Conservation (phyloP, 2,888 invertebrate genomes). For the Xylocampa areola region DNA sequence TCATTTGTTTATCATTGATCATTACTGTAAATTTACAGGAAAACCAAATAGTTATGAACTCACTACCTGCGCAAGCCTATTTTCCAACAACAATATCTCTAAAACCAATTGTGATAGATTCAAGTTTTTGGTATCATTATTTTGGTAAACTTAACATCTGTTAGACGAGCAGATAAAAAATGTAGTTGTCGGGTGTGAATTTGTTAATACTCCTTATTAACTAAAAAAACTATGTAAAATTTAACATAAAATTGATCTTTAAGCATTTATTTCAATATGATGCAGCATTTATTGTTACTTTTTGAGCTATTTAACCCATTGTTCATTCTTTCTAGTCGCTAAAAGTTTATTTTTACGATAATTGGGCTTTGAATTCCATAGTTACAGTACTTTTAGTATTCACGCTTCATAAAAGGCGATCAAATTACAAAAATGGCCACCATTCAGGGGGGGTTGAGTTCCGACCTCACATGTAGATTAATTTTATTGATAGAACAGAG, state of each 20-base stretch:
- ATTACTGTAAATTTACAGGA: neutral
- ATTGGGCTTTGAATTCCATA: neutral
- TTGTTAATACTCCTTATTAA: too few relatives aligned
- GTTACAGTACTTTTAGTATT: neutral
- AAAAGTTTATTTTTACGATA: neutral
- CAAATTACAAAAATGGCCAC: neutral
- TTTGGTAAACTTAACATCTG: neutral
- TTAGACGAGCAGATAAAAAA: neutral
- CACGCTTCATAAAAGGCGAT: neutral
- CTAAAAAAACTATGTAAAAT: neutral
- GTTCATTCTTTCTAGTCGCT: neutral
- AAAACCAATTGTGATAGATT: neutral
- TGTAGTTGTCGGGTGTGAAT: too few relatives aligned
- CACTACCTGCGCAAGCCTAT: neutral
- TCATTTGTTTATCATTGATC: neutral
- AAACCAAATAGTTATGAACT: neutral
- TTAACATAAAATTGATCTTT: neutral
- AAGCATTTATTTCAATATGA: conserved; percentile 1
- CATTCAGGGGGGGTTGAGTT: neutral
- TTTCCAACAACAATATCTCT: neutral
- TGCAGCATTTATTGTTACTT: neutral
- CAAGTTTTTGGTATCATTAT: neutral
- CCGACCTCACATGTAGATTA: neutral
- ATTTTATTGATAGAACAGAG: neutral
- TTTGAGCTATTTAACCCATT: neutral